Evolutionary conservation across 1,140 invertebrate species (phyloP), one percentile per base, ranked within the genome.

Genomic region (Reticulitermes speratus): DNA sequence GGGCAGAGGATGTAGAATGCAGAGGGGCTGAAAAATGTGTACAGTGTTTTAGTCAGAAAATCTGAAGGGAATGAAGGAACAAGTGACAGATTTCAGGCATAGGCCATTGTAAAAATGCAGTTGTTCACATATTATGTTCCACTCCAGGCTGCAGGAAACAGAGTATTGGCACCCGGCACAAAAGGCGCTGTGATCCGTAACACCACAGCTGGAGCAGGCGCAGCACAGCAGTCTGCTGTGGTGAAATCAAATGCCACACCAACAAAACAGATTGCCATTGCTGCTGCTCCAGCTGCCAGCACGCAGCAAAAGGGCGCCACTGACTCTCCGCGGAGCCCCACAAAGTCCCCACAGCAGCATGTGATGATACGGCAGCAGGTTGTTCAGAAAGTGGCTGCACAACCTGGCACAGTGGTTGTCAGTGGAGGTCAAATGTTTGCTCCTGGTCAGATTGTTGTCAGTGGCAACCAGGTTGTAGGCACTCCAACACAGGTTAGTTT

Each of bases 341-440:
- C 83, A 25, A 84, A 84, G 30, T 19, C 44, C 45, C 83, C 23
- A 9, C 83, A 84, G 83, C 87, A 89, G 87, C 87, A 88, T 19
- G 88, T 89, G 48, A 86, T 89, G 38, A 87, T 89, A 19, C 87
- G 88, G 45, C 89, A 89, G 19, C 87, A 85, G 25, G 87, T 87
- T 48, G 85, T 86, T 2, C 88, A 89, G 86, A 89, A 89, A 86
- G 88, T 89, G 25, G 83, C 65, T 83, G 81, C 84, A 59, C 87
- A 87, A n/a, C 86, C 87, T n/a, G 86, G 87, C 32, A 87, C 88
- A 11, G 88, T 89, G 8, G 88, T 89, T 25, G 88, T 88, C 8
- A 87, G 87, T 81, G 88, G 88, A 52, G 87, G 87, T 82, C 89
- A 90, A 85, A 87, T 89, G 48, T 86, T 90, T 52, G 69, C 87